Evolutionary conservation across 1,140 invertebrate species (phyloP), one percentile per base, ranked within the genome.

Genomic region (Cydia splendana): DNA sequence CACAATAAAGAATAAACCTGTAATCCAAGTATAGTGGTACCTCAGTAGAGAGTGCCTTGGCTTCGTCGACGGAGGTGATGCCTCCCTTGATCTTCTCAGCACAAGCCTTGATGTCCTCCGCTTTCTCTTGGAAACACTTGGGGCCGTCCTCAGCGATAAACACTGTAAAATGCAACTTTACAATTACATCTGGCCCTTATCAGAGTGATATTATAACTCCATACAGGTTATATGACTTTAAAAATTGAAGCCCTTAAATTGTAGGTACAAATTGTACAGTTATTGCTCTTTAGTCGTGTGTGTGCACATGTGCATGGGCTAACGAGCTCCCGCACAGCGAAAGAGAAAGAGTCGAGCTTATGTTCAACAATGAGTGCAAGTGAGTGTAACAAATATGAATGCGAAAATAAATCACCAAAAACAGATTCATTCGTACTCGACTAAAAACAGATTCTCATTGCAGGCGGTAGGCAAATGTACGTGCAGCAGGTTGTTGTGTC

Each of bases 121-220:
- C 57, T 76, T 89, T 90, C n/a, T 79, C 65, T 69, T 85, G 79
- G 76, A 97, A 93, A 82, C 97, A 97, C 82, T 97, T 95, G 3
- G 96, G 95, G 15, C 96, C 96, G 67, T 95, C 94, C 81, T 97
- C 96, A 65, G 96, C 96, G 78, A 97, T 96, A 83, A 97, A 97
- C 80, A 97, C 96, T 96, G 82, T 10, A 94, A 94, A 83, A 83
- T 74, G 84, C 30, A 62, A 79, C 77, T 77, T 13, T 48, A 48
- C 13, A 13, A 48, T 48, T 15, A 15, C 45, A 15, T 48, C 45
- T 13, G 45, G 12, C 45, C 12, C 45, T 15, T 48, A 42, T 71
- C 34, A 34, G 24, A 24, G 34, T 34, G 34, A 34, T 34, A 6
- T 34, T 6, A 34, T 34, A 34, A 34, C 34, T 34, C 34, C 34